Percentiles rank a stretch among this genome's conserved stretches.
Evolutionary conservation across 2,113 vertebrate species (phyloP).

Genomic region (Agapornis roseicollis): DNA sequence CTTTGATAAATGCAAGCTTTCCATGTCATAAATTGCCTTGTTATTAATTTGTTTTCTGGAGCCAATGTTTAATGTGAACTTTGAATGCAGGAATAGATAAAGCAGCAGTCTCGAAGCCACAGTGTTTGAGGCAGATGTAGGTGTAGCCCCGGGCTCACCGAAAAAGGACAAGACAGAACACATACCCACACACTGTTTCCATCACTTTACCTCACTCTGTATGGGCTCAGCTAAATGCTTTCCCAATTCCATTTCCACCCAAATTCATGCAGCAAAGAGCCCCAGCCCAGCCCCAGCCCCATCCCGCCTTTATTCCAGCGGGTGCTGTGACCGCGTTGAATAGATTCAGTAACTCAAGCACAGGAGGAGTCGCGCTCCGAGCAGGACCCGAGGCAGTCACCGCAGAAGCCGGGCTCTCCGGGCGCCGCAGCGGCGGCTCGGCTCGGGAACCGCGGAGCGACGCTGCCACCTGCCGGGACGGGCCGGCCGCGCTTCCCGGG

Average conservation of each 20-base stretch:
- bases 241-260: neutral
- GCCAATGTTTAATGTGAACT: neutral
- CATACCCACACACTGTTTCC: neutral
- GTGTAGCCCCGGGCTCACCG: accelerated
- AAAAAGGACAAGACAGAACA: neutral
- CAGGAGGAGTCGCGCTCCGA: neutral
- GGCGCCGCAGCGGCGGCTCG: neutral
- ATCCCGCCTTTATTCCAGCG: too few relatives aligned
- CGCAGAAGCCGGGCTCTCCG: too few relatives aligned
- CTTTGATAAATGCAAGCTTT: accelerated
- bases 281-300: too few relatives aligned
- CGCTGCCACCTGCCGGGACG: neutral
- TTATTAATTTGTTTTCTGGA: neutral
- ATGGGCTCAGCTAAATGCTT: neutral
- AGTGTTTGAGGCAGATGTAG: neutral
- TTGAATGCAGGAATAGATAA: neutral
- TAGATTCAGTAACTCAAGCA: neutral
- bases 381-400: too few relatives aligned
- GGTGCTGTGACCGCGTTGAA: neutral
- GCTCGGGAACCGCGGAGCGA: neutral
- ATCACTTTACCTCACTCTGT: neutral
- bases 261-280: neutral
- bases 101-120: accelerated
- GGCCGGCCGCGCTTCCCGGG: too few relatives aligned
- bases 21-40: neutral